These are phyloP conservation scores for Glossosoma conforme DNA, from an alignment of 1,140 invertebrate genomes.

Conservation along the genomic window DNA sequence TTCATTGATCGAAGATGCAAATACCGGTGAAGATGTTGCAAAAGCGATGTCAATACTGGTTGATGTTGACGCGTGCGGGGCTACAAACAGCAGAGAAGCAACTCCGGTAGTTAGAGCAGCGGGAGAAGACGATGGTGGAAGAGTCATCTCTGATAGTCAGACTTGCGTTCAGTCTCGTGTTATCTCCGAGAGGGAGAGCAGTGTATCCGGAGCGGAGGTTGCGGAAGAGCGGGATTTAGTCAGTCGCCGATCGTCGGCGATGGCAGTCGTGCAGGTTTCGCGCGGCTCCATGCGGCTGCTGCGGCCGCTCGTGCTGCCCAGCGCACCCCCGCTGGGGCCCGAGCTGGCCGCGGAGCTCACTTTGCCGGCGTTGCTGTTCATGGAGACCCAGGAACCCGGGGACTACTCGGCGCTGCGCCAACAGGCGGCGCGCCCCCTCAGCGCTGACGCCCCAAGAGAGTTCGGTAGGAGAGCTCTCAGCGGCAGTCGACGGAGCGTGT, in stretches of 20 bases:
- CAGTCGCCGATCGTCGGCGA: not conserved
- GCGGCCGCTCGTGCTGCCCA: slow-evolving; percentile 16
- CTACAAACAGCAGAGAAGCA: not conserved
- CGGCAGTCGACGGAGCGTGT: slow-evolving; percentile 11
- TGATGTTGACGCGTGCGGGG: not conserved
- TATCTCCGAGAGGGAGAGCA: too few species aligned
- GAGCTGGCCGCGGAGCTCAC: slow-evolving; percentile 16
- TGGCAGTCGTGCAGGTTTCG: not conserved
- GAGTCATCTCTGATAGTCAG: too few species aligned
- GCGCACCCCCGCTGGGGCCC: slow-evolving; percentile 17
- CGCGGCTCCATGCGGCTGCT: slow-evolving; percentile 27
- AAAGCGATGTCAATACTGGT: slow-evolving; percentile 40
- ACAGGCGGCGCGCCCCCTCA: not conserved
- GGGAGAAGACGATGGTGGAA: too few species aligned
- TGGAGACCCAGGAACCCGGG: slow-evolving; percentile 20
- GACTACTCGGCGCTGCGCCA: slow-evolving; percentile 1
- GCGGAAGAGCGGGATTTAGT: not conserved
- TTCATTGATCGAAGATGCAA: slow-evolving; percentile 37
- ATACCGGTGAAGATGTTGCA: slow-evolving; percentile 43
- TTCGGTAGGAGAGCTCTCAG: slow-evolving; percentile 3
- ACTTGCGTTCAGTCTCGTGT: too few species aligned
- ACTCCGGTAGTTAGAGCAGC: too few species aligned
- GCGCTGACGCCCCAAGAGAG: not conserved
- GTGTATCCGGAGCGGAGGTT: not conserved
- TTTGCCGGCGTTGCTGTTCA: slow-evolving; percentile 23